A percentile compares a stretch with the other conserved stretches of the same genome.
These are phyloP conservation scores for Lithophane leautieri DNA, from an alignment of 2,888 invertebrate species.

Conservation along the genomic window DNA sequence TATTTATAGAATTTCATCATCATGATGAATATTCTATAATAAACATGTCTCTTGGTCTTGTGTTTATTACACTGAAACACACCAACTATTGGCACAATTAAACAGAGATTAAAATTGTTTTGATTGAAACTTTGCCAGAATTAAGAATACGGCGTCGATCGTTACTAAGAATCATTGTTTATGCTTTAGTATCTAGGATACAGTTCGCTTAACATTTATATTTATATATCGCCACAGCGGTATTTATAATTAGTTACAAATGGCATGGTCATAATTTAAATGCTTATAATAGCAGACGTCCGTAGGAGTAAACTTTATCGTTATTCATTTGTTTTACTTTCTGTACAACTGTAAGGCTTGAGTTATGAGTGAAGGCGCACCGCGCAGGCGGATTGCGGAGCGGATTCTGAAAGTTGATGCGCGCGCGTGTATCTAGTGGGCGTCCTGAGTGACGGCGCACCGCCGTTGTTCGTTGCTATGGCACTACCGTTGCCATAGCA, in stretches of 20 bases:
- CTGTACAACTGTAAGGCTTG: background rate
- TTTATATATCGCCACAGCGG: background rate
- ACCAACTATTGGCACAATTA: constrained; percentile 8
- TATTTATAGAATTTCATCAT: background rate
- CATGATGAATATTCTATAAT: background rate
- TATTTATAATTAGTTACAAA: background rate
- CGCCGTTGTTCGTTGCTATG: too few relatives aligned
- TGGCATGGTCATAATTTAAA: constrained; percentile 3
- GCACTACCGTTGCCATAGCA: too few relatives aligned
- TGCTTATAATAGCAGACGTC: background rate
- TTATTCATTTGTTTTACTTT: background rate
- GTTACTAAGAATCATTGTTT: background rate
- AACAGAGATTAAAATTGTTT: constrained; percentile 34
- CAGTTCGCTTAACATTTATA: background rate
- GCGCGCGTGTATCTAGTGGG: too few relatives aligned
- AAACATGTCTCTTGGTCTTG: background rate
- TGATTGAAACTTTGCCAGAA: constrained; percentile 50
- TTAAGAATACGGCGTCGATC: constrained; percentile 3
- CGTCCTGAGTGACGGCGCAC: too few relatives aligned
- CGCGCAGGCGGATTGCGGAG: too few relatives aligned
- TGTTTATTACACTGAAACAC: background rate
- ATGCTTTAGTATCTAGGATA: background rate
- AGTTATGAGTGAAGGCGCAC: too few relatives aligned
- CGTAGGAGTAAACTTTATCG: background rate
- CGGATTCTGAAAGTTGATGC: too few relatives aligned